A percentile compares a stretch with the other conserved stretches of the same genome.
phyloP scores from a whole-genome alignment of 2,113 vertebrate species.

The Cheilinus undulatus region DNA sequence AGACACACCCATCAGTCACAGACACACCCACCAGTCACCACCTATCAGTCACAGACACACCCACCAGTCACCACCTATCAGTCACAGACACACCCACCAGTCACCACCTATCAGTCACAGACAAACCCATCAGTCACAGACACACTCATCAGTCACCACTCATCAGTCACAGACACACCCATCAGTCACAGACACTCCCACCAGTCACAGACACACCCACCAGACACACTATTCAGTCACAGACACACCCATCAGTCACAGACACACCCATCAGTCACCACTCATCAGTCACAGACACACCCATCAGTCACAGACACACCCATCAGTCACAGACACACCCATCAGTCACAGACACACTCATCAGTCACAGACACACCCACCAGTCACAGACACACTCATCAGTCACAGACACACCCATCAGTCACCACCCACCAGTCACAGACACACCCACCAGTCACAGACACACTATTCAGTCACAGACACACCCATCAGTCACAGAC shows the following conservation, averaged over 20 bases:
- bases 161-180: no score
- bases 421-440: no score
- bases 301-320: conserved; percentile 38
- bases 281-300: no score
- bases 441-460: conserved; percentile 26
- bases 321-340: conserved; percentile 27
- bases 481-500: conserved; percentile 1
- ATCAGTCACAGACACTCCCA: conserved; percentile 37
- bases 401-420: no score
- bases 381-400: no score
- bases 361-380: neutral
- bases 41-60: no score
- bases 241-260: neutral
- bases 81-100: conserved; percentile 23
- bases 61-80: conserved; percentile 25
- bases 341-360: neutral
- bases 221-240: conserved; percentile 6
- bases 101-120: neutral
- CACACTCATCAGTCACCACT: no score
- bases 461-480: conserved; percentile 8
- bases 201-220: conserved; percentile 22
- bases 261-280: no score
- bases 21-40: no score
- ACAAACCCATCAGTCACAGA: neutral
- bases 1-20: neutral